Evolutionary conservation across 2,888 invertebrate genomes (phyloP).

Genomic region (Rhyacophila evoluta): DNA sequence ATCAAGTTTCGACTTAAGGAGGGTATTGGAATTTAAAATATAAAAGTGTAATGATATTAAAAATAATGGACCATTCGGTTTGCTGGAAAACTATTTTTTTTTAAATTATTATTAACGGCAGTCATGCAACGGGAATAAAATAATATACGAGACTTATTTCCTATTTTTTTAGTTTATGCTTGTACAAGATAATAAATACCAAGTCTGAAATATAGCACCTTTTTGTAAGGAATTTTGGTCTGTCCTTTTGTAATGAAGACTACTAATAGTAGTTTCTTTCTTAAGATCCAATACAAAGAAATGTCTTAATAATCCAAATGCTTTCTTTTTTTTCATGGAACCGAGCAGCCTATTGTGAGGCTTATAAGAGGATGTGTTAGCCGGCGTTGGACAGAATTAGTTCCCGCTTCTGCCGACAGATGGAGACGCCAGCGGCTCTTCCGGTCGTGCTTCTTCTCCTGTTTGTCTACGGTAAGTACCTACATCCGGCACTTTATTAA

Average conservation of each 20-base stretch:
- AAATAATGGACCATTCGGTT: too few relatives aligned
- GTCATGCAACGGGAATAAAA: too few relatives aligned
- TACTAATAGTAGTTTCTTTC: neutral
- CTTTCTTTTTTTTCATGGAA: constrained; percentile 38
- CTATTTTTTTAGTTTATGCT: too few relatives aligned
- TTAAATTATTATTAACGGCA: too few relatives aligned
- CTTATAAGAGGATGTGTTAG: constrained; percentile 46
- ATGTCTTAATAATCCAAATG: constrained; percentile 34
- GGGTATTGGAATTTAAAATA: too few relatives aligned
- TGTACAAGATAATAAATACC: too few relatives aligned
- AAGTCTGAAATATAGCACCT: neutral
- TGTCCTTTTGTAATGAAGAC: neutral
- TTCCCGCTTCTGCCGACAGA: constrained; percentile 50
- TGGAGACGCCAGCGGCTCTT: constrained; percentile 51
- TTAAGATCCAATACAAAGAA: constrained; percentile 23
- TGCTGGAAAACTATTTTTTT: too few relatives aligned
- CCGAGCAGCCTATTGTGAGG: constrained; percentile 38
- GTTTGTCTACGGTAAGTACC: constrained; percentile 53
- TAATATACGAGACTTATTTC: too few relatives aligned
- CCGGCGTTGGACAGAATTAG: constrained; percentile 47
- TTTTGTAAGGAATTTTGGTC: neutral
- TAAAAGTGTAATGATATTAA: too few relatives aligned
- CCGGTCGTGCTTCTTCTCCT: constrained; percentile 48
- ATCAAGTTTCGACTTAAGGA: too few relatives aligned
- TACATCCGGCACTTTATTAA: constrained; percentile 51